phyloP scores from a whole-genome alignment of 2,113 vertebrate species.

The Collichthys lucidus region DNA sequence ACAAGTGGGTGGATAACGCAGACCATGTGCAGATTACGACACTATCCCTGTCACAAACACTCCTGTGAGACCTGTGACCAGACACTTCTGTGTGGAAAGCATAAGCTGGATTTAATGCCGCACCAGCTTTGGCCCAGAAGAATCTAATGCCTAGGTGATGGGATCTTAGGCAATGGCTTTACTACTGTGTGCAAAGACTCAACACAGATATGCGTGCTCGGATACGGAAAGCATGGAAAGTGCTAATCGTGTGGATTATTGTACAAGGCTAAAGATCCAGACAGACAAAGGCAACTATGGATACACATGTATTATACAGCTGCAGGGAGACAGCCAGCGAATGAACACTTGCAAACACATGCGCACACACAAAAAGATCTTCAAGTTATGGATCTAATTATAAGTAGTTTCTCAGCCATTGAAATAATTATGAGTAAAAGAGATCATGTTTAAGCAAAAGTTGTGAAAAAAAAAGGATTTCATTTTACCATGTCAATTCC shows the following conservation, averaged over 20 bases:
- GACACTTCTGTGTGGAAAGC: conserved; percentile 41
- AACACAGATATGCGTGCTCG: conserved; percentile 45
- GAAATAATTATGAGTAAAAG: not conserved
- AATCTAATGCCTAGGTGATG: conserved; percentile 65
- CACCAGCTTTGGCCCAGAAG: conserved; percentile 42
- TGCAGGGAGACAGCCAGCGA: conserved; percentile 6
- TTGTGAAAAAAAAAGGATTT: conserved; percentile 8
- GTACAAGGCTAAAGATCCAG: conserved; percentile 18
- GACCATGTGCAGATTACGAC: conserved; percentile 74
- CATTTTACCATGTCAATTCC: conserved; percentile 88
- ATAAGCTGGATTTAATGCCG: conserved; percentile 71
- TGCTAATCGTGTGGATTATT: conserved; percentile 56
- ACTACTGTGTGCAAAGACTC: conserved; percentile 30
- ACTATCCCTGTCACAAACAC: conserved; percentile 48
- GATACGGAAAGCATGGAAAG: conserved; percentile 40
- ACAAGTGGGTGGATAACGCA: conserved; percentile 71
- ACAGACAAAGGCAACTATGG: conserved; percentile 24
- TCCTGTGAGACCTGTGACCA: conserved; percentile 54
- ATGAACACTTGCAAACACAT: not conserved
- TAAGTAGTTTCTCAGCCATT: not conserved
- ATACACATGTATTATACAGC: conserved; percentile 54
- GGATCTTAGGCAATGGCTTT: conserved; percentile 57
- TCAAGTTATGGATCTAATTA: not conserved
- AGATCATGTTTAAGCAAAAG: not conserved
- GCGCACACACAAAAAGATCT: not conserved